Percentiles rank a stretch among this genome's conserved stretches.
These are phyloP conservation scores for Scolopax mira DNA, from an alignment of 2,113 vertebrate genomes.

Conservation along the genomic window DNA sequence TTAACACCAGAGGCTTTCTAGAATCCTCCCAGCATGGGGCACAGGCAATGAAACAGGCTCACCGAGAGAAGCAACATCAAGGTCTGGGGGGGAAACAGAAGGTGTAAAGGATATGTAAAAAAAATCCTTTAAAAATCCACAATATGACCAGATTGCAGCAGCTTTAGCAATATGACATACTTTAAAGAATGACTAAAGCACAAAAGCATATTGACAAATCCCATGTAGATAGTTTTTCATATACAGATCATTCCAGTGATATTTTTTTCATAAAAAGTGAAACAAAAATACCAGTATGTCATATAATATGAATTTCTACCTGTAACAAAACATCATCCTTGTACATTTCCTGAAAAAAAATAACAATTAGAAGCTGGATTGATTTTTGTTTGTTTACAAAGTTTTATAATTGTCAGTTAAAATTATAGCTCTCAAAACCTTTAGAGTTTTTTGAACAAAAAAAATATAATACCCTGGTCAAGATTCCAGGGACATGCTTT, in stretches of 20 bases:
- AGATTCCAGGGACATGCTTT: not conserved
- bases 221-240: not conserved
- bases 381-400: not conserved
- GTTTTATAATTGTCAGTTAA: not conserved
- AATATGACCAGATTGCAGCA: not conserved
- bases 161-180: not conserved
- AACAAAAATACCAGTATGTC: not conserved
- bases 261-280: not conserved
- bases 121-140: not conserved
- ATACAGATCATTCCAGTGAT: not conserved
- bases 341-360: not conserved
- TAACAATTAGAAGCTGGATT: not conserved
- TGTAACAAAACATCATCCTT: not conserved
- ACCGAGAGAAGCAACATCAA: not conserved
- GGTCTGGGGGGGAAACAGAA: not conserved
- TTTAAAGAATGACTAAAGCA: not conserved
- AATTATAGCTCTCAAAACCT: not conserved
- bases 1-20: not conserved
- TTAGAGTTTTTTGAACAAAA: not conserved
- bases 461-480: not conserved
- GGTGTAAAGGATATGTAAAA: not conserved
- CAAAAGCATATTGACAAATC: not conserved
- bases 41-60: not conserved
- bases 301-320: not conserved
- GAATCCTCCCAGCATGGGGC: not conserved